These are phyloP conservation scores for Hyaena hyaena DNA, from an alignment of 2,113 vertebrate species.

Conservation along the genomic window DNA sequence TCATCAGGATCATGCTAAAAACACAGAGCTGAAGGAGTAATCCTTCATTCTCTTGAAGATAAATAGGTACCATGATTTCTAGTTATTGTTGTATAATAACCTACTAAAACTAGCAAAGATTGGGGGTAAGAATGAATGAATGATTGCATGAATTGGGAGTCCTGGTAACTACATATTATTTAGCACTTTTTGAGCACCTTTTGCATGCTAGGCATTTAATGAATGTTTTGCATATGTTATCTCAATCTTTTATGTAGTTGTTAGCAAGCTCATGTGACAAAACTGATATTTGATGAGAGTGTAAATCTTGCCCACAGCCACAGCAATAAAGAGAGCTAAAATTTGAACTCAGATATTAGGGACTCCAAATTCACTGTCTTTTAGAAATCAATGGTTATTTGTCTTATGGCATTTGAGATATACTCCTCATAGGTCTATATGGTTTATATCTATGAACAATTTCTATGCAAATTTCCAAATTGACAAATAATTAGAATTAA, in stretches of 20 bases:
- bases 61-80: not conserved
- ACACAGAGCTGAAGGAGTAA: not conserved
- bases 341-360: not conserved
- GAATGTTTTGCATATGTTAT: not conserved
- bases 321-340: not conserved
- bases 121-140: constrained; percentile 25
- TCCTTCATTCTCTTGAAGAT: not conserved
- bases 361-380: constrained; percentile 21
- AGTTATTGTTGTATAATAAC: constrained; percentile 17
- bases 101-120: not conserved
- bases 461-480: not conserved
- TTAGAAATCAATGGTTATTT: not conserved
- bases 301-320: not conserved
- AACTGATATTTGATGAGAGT: constrained; percentile 9
- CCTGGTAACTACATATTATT: not conserved
- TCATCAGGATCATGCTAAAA: constrained; percentile 18
- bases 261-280: not conserved
- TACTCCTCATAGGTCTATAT: not conserved
- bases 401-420: not conserved
- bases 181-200: not conserved
- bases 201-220: not conserved
- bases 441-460: not conserved
- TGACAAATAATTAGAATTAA: not conserved
- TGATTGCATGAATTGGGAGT: not conserved
- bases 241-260: not conserved